phyloP scores from a whole-genome alignment of 2,113 vertebrate genomes.

The Labeo rohita region DNA sequence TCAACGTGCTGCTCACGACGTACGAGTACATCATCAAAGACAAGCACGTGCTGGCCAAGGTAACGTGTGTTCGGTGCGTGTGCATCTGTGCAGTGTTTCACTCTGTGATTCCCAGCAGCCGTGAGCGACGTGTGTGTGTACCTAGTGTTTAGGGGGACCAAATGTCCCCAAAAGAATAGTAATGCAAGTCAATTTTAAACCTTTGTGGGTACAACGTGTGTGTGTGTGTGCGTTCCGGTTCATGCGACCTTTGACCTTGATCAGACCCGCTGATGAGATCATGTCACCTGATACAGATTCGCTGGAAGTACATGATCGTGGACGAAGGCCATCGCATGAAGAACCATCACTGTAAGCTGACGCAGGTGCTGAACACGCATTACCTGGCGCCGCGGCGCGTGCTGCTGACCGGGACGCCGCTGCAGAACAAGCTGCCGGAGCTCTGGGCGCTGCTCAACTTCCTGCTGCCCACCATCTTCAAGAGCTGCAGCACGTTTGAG shows the following conservation, averaged over 20 bases:
- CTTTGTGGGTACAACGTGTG: no score
- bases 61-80: slow-evolving; percentile 60
- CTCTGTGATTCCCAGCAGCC: no score
- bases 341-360: slow-evolving; percentile 98
- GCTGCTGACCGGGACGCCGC: slow-evolving; percentile 92
- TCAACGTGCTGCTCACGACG: slow-evolving; percentile 94
- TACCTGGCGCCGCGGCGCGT: slow-evolving; percentile 92
- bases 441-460: slow-evolving; percentile 98
- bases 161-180: no score
- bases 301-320: slow-evolving; percentile 99
- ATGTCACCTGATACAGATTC: slow-evolving; percentile 76
- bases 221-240: no score
- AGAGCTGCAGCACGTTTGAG: slow-evolving; percentile 97
- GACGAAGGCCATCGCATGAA: slow-evolving; percentile 99
- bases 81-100: no score
- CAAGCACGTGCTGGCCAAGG: slow-evolving; percentile 97
- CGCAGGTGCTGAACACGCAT: slow-evolving; percentile 95
- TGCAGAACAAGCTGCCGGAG: slow-evolving; percentile 97
- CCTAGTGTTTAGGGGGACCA: no score
- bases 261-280: no score
- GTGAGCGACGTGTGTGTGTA: no score
- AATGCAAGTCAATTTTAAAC: no score
- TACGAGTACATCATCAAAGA: slow-evolving; percentile 99
- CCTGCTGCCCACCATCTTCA: slow-evolving; percentile 97
- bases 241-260: no score